Base-by-base conservation (phyloP, 2,797 vertebrate species). In the Phrynocephalus forsythii region DNA sequence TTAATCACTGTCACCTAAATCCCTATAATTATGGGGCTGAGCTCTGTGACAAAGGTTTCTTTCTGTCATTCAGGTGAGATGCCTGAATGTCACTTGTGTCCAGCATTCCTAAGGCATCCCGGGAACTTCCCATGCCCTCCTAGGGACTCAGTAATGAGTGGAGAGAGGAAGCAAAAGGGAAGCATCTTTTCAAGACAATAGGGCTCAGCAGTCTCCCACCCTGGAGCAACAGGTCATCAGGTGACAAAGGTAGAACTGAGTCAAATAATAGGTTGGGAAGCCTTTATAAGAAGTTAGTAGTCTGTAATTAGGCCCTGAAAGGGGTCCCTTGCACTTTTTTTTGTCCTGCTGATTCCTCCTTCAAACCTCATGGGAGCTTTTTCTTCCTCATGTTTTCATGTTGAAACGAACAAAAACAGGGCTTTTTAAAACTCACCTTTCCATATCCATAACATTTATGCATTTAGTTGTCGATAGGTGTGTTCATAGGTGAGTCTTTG, bases 231-330 rank as follows among this genome's bases (percentile, higher is more conserved):
- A 94, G 95, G 96, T 97, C 96, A 96, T 69, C 95, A 96, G 96
- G 96, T 97, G 96, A 96, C 95, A 88, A 77, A 82, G 91, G 76
- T 86, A 94, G 93, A 94, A 89, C 30, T 89, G 90, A 94, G 92
- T 68, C n/a, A 76, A 91, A 93, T 87, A 90, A 90, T 94, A 91
- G 87, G 91, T 93, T 92, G 88, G 91, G 91, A 95, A 94, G 92
- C 92, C 95, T 94, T 95, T 94, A 95, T 96, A 96, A 95, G 90
- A 94, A 92, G 84, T 88, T 94, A 93, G 94, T 93, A 96, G 95
- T 94, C 94, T 95, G 79, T 94, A 95, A 94, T 97, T 96, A 95
- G 89, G 76, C 91, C 94, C 91, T 94, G 94, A 96, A 95, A 95
- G 94, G 91, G 91, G 94, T 94, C 94, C 90, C 86, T 80, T 91